Evolutionary conservation across 35 echinoderm and acorn worm species (phyloP).

Genomic region (Chiridota heheva): DNA sequence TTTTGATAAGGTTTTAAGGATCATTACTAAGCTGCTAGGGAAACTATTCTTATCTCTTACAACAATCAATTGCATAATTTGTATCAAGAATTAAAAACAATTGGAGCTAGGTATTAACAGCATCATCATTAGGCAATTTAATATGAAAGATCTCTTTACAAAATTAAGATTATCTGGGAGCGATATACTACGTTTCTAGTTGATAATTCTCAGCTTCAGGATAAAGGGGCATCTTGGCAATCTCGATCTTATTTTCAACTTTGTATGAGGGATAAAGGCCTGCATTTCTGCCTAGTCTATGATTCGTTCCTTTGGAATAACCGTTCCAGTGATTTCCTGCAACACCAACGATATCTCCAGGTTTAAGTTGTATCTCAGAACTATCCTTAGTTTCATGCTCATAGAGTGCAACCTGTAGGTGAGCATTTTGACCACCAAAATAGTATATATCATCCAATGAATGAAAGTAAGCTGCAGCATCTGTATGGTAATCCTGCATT

Average conservation of each 20-base stretch:
- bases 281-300: constrained; percentile 25
- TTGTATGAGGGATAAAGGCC: constrained; percentile 94
- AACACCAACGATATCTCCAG: constrained; percentile 69
- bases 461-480: constrained; percentile 80
- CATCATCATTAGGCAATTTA: too few relatives aligned
- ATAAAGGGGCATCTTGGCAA: constrained; percentile 77
- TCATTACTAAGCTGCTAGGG: too few relatives aligned
- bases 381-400: constrained; percentile 51
- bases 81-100: too few relatives aligned
- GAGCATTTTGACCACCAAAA: constrained; percentile 90
- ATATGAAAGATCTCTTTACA: too few relatives aligned
- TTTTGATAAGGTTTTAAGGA: too few relatives aligned
- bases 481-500: constrained; percentile 75
- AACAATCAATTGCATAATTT: too few relatives aligned
- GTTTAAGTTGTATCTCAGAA: constrained; percentile 66
- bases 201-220: constrained; percentile 61
- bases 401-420: constrained; percentile 70
- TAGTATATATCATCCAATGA: constrained; percentile 97
- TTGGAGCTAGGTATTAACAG: too few relatives aligned
- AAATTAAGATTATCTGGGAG: too few relatives aligned
- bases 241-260: constrained; percentile 77
- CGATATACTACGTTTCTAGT: too few relatives aligned
- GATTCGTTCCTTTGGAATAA: constrained; percentile 85
- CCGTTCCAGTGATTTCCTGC: constrained; percentile 99
- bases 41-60: too few relatives aligned